Evolutionary conservation across 2,113 vertebrate species (phyloP).

Genomic region (Tamias sibiricus): DNA sequence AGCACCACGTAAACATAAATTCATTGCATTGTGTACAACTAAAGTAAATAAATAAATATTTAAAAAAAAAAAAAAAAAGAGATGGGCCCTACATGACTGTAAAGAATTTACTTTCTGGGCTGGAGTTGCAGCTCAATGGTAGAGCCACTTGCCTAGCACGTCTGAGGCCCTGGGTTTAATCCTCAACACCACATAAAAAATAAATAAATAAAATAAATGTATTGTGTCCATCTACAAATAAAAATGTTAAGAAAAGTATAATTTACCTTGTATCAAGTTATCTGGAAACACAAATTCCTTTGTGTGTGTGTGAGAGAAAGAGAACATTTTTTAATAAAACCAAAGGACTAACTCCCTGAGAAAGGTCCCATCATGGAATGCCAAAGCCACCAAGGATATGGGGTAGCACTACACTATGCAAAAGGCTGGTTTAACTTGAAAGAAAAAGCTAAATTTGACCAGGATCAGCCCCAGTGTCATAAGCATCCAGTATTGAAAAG

Average conservation of each 20-base stretch:
- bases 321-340: background rate
- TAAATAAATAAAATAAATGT: too few relatives aligned
- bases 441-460: background rate
- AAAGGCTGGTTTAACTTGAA: background rate
- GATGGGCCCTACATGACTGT: background rate
- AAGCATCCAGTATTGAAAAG: background rate
- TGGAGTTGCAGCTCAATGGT: too few relatives aligned
- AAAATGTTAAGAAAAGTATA: background rate
- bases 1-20: too few relatives aligned
- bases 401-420: background rate
- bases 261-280: background rate
- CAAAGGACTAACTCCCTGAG: background rate
- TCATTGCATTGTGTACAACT: too few relatives aligned
- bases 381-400: background rate
- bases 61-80: too few relatives aligned
- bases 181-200: too few relatives aligned
- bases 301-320: background rate
- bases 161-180: too few relatives aligned
- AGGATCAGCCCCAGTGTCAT: background rate
- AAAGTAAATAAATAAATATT: too few relatives aligned
- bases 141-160: too few relatives aligned
- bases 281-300: background rate
- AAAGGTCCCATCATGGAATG: background rate
- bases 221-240: too few relatives aligned
- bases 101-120: background rate